Percentiles rank a stretch among this genome's conserved stretches.
Evolutionary conservation across 2,888 invertebrate genomes (phyloP).

Genomic region (Magallana nippona): DNA sequence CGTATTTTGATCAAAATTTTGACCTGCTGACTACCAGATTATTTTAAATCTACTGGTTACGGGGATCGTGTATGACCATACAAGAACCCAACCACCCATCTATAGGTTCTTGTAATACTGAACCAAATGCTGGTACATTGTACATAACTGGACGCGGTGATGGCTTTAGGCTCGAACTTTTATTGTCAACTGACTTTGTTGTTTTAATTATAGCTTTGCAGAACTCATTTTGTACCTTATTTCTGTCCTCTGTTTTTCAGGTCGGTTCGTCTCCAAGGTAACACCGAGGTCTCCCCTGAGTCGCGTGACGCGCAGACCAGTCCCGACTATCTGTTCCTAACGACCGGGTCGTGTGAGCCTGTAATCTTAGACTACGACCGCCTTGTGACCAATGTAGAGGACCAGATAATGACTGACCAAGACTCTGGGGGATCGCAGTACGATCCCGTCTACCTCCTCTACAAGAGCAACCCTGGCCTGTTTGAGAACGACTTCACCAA

Average conservation of each 20-base stretch:
- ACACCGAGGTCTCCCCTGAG: background rate
- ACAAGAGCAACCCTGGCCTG: constrained; percentile 57
- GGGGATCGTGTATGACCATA: too few relatives aligned
- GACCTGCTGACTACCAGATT: too few relatives aligned
- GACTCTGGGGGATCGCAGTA: constrained; percentile 42
- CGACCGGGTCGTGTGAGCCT: background rate
- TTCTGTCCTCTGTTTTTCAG: background rate
- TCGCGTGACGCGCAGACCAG: background rate
- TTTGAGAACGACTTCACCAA: constrained; percentile 55
- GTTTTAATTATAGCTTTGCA: too few relatives aligned
- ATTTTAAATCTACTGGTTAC: too few relatives aligned
- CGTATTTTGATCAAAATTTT: too few relatives aligned
- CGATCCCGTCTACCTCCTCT: constrained; percentile 56
- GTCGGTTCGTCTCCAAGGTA: background rate
- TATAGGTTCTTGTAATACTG: too few relatives aligned
- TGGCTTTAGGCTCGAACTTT: too few relatives aligned
- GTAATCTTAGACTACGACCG: constrained; percentile 54
- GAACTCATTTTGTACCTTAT: too few relatives aligned
- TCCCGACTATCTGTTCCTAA: background rate
- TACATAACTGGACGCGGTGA: too few relatives aligned
- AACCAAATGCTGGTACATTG: too few relatives aligned
- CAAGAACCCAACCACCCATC: too few relatives aligned
- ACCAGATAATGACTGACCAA: constrained; percentile 56
- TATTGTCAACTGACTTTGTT: too few relatives aligned
- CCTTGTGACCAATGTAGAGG: constrained; percentile 60